Base-by-base conservation (phyloP, 2,888 invertebrate species). In the Patella pellucida region DNA sequence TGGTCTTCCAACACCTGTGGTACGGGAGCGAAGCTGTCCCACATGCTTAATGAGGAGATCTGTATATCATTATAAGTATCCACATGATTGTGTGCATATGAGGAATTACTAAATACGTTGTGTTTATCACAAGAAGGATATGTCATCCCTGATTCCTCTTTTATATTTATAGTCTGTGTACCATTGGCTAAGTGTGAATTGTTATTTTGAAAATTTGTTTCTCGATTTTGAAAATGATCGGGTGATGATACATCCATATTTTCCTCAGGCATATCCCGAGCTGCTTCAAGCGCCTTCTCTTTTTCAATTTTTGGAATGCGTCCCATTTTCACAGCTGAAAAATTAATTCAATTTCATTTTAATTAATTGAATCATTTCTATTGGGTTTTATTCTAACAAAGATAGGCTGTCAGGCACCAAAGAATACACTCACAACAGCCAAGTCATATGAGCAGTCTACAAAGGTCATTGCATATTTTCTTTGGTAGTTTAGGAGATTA, bases 271-370 rank as follows among this genome's bases (percentile, higher is more conserved):
- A 23, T 19, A 62, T 23, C 11, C n/a, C 71, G 41, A 9, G 76
- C 80, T 31, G 78, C 85, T 67, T 85, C 85, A 71, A 90, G 75
- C 1, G 90, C 90, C 52, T 85, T 82, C 72, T 90, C 89, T 80
- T 89, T 90, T 67, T 89, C 87, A 9, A 88, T 81, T 77, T 90
- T 90, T 9, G 90, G 90, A 69, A 90, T 90, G 31, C 90, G 83
- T 9, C 90, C 90, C 90, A 90, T 90, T 78, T 89, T 89, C 2
- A 90, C 89, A 73, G 89, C 90, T 90, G 82, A 41, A 83, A 84
- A 69, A 74, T 54, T 56, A 19, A 75, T 15, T 56, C n/a, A 72
- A 41, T 41, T 31, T 31, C 31, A 31, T 31, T 9, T 41, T 41
- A 41, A 41, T 41, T 41, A 1, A 41, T 41, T 7, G 41, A 7